Evolutionary conservation across 23 tunicate genomes (phyloP).

Genomic region (Trididemnum clinides): DNA sequence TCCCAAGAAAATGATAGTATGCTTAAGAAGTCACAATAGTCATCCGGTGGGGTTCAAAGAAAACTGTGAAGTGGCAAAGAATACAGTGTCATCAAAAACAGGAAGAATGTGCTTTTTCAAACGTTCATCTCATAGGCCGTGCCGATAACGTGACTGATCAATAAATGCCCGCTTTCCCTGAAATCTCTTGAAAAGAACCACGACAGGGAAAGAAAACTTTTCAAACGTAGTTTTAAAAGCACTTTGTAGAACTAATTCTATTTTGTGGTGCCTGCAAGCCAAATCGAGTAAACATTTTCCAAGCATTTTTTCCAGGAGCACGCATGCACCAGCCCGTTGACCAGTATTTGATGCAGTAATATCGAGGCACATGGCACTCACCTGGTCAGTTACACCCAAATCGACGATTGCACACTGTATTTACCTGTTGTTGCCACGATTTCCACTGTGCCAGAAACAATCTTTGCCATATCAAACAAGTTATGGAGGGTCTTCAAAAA

Average conservation of each 20-base stretch:
- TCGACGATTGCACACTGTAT: background rate
- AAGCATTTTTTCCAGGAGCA: background rate
- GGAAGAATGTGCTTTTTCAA: constrained; percentile 2
- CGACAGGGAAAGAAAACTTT: background rate
- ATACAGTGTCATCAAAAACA: background rate
- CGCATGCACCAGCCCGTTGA: background rate
- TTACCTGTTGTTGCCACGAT: background rate
- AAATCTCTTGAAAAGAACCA: constrained; percentile 7
- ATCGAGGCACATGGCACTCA: background rate
- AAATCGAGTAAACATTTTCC: background rate
- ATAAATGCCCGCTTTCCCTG: background rate
- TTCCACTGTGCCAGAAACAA: background rate
- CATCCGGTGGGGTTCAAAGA: background rate
- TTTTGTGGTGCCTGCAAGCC: background rate
- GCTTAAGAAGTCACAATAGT: constrained; percentile 6
- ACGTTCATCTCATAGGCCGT: constrained; percentile 12
- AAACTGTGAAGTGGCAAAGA: constrained; percentile 4
- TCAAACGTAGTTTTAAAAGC: constrained; percentile 2
- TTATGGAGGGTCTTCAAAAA: background rate
- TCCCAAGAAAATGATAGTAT: background rate
- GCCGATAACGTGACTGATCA: background rate
- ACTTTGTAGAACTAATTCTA: background rate
- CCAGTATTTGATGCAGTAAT: background rate
- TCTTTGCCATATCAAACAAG: background rate
- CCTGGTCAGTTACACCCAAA: background rate